Evolutionary conservation across 2,888 invertebrate genomes (phyloP).

Genomic region (Copidosoma aretas): DNA sequence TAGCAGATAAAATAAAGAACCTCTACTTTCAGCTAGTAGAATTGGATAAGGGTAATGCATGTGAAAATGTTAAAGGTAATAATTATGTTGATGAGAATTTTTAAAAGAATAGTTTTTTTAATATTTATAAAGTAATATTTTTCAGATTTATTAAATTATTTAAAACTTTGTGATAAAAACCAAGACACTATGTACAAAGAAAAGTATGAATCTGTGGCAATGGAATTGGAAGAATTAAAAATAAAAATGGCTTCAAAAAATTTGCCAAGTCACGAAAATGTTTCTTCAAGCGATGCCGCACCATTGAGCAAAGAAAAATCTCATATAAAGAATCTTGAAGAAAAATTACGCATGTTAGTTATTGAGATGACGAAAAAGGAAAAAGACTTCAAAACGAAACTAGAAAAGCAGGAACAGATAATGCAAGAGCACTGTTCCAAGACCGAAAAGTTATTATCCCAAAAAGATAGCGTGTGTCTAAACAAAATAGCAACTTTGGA

Average conservation of each 20-base stretch:
- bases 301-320: slow-evolving; percentile 65
- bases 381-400: slow-evolving; percentile 68
- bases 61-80: slow-evolving; percentile 60
- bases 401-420: slow-evolving; percentile 68
- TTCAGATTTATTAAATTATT: slow-evolving; percentile 61
- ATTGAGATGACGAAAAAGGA: slow-evolving; percentile 71
- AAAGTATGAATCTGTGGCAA: slow-evolving; percentile 69
- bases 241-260: slow-evolving; percentile 45
- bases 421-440: slow-evolving; percentile 55
- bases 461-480: slow-evolving; percentile 65
- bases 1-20: slow-evolving; percentile 62
- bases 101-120: slow-evolving; percentile 5
- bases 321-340: slow-evolving; percentile 72
- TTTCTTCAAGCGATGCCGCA: slow-evolving; percentile 49
- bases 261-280: slow-evolving; percentile 44
- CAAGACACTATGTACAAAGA: slow-evolving; percentile 67
- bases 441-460: slow-evolving; percentile 51
- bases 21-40: slow-evolving; percentile 62
- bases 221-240: slow-evolving; percentile 75
- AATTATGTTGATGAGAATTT: neutral
- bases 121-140: slow-evolving; percentile 8
- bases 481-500: slow-evolving; percentile 69
- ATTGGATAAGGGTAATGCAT: slow-evolving; percentile 60
- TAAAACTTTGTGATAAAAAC: slow-evolving; percentile 51
- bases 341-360: slow-evolving; percentile 71